phyloP scores from a whole-genome alignment of 2,113 vertebrate species.

The Burhinus bistriatus region DNA sequence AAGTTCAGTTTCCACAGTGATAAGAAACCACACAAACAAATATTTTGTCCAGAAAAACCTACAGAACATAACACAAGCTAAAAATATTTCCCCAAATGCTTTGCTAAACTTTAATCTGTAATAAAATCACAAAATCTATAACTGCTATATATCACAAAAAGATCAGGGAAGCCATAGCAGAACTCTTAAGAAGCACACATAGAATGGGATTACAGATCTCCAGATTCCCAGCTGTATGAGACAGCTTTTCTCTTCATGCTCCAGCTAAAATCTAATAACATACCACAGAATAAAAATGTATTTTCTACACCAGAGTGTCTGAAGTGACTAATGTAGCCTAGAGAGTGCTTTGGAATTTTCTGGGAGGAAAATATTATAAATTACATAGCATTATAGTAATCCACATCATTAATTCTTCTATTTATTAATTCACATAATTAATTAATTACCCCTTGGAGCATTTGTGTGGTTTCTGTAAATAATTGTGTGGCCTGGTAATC shows the following conservation, averaged over 20 bases:
- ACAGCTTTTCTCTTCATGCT: background rate
- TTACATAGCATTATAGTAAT: background rate
- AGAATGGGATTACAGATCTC: background rate
- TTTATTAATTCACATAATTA: background rate
- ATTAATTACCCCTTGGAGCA: background rate
- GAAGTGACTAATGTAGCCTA: background rate
- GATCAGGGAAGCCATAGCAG: background rate
- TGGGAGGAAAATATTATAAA: background rate
- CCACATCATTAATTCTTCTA: background rate
- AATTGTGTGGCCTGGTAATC: background rate
- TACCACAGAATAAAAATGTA: background rate
- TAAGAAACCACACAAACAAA: background rate
- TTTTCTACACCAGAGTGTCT: background rate
- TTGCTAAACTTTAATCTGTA: background rate
- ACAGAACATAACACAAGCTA: background rate
- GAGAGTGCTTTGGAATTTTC: background rate
- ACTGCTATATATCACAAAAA: background rate
- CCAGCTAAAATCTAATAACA: background rate
- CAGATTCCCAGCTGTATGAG: background rate
- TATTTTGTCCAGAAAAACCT: background rate
- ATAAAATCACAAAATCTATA: background rate
- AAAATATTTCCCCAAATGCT: background rate
- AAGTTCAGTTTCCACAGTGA: background rate
- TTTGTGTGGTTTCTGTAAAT: background rate
- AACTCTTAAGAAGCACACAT: background rate